Evolutionary conservation across 2,888 invertebrate genomes (phyloP).

Genomic region (Drosophila affinis): DNA sequence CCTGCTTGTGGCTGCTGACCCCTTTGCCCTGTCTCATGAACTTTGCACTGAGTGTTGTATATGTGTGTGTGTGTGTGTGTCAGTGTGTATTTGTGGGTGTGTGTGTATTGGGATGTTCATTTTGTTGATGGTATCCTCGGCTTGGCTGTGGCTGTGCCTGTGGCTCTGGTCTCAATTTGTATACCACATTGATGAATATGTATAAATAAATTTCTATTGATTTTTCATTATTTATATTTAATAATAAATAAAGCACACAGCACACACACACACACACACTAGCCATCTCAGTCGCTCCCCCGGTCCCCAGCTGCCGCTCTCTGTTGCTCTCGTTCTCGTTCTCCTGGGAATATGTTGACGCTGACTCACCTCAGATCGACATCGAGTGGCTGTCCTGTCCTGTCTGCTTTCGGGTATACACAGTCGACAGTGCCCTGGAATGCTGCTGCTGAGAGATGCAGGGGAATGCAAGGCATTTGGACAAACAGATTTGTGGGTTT

Average conservation of each 20-base stretch:
- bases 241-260: constrained; percentile 59
- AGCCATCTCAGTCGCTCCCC: neutral
- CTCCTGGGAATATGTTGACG: constrained; percentile 23
- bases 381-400: constrained; percentile 11
- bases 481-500: too few species aligned
- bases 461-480: too few species aligned
- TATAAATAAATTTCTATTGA: constrained; percentile 70
- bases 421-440: too few species aligned
- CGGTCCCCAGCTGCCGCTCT: neutral
- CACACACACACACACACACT: too few species aligned
- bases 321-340: neutral
- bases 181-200: constrained; percentile 49
- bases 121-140: constrained; percentile 28
- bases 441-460: too few species aligned
- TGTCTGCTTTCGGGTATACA: neutral
- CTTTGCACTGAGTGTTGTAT: constrained; percentile 21
- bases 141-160: neutral
- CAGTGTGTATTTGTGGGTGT: neutral
- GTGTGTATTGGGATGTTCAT: constrained; percentile 33
- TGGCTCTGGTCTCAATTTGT: constrained; percentile 36
- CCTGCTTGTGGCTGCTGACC: constrained; percentile 35
- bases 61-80: neutral
- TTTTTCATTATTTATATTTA: constrained; percentile 70
- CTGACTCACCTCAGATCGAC: constrained; percentile 31
- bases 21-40: constrained; percentile 44